Conservation (phyloP, 2,113 vertebrate genomes). For the Cyanoramphus novaezelandiae region DNA sequence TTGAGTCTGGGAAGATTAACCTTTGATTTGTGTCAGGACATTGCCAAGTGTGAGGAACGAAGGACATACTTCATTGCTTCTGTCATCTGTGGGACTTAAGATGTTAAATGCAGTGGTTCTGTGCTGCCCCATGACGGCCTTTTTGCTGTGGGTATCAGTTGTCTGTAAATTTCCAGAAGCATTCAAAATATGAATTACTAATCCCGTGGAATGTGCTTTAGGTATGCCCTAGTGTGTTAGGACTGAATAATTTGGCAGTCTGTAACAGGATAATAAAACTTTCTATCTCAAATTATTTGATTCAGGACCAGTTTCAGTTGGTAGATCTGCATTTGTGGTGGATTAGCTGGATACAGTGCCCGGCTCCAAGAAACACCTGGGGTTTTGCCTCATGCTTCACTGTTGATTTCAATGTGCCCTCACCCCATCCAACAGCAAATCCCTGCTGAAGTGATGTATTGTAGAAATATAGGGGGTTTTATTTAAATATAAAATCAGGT, state of each 20-base stretch:
- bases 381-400: background rate
- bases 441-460: background rate
- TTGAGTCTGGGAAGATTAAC: background rate
- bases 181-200: background rate
- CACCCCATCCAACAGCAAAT: background rate
- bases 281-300: background rate
- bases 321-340: background rate
- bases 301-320: background rate
- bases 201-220: background rate
- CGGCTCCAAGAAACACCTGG: background rate
- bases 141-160: background rate
- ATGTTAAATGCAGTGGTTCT: background rate
- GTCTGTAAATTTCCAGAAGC: background rate
- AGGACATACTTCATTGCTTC: background rate
- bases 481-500: background rate
- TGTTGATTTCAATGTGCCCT: background rate
- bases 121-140: background rate
- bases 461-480: background rate
- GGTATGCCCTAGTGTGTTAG: background rate
- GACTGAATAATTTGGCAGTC: background rate
- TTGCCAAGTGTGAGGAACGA: background rate
- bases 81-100: accelerated
- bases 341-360: background rate
- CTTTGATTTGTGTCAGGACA: background rate
- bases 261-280: background rate